Conservation (phyloP, 2,888 invertebrate species). For the Athalia rosae region DNA sequence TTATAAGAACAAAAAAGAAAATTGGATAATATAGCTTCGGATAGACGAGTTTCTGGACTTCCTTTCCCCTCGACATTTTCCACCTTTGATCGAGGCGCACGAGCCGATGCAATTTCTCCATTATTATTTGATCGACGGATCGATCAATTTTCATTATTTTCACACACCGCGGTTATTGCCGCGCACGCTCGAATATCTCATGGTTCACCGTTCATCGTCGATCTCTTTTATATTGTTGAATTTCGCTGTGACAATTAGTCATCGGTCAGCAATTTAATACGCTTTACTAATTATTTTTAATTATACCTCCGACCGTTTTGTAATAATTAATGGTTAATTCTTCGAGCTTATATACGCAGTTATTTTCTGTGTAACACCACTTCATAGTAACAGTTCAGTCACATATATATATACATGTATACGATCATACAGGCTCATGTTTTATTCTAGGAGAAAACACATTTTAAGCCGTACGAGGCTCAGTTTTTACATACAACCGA, state of each 20-base stretch:
- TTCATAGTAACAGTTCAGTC: background rate
- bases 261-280: background rate
- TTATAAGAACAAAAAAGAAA: background rate
- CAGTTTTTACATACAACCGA: background rate
- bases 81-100: no score
- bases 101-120: no score
- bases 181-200: no score
- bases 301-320: constrained; percentile 9
- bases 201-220: no score
- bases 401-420: constrained; percentile 14
- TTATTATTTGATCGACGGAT: no score
- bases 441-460: constrained; percentile 22
- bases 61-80: no score
- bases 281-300: constrained; percentile 40
- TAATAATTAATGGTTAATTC: constrained; percentile 5
- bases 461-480: background rate
- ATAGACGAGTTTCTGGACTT: background rate
- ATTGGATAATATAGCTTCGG: background rate
- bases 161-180: no score
- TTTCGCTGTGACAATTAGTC: no score
- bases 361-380: constrained; percentile 9
- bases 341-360: background rate
- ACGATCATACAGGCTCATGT: constrained; percentile 14
- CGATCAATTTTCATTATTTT: no score
- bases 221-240: no score